Evolutionary conservation across 2,888 invertebrate genomes (phyloP).

Genomic region (Erpobdella octoculata): DNA sequence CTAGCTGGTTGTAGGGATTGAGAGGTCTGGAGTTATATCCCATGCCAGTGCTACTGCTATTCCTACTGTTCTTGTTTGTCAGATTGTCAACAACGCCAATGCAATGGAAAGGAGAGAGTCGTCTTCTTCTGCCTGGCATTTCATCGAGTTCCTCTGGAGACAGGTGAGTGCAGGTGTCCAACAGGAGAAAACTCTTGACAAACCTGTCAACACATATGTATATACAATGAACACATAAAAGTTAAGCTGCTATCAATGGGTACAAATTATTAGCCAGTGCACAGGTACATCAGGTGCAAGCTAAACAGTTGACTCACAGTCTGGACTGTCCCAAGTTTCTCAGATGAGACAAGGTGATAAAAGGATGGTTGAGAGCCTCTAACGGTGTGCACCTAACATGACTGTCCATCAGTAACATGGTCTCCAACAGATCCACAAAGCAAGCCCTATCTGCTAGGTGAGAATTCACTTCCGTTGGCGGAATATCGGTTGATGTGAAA

Average conservation of each 20-base stretch:
- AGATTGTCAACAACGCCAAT: not conserved
- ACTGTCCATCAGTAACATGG: slow-evolving; percentile 97
- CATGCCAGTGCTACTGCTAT: no score
- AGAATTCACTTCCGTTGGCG: slow-evolving; percentile 86
- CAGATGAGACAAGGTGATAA: slow-evolving; percentile 82
- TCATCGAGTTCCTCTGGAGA: not conserved
- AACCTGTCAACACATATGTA: no score
- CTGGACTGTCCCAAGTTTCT: not conserved
- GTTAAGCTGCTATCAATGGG: no score
- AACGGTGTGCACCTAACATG: slow-evolving; percentile 89
- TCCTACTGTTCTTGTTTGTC: not conserved
- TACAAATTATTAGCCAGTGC: no score
- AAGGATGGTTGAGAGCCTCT: slow-evolving; percentile 87
- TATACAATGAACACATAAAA: no score
- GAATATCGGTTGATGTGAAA: slow-evolving; percentile 63
- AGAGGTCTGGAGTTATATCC: no score
- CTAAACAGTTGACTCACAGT: not conserved
- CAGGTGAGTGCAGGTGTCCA: not conserved
- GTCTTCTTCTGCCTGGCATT: not conserved
- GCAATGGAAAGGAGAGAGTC: not conserved
- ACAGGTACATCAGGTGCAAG: no score
- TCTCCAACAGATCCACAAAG: slow-evolving; percentile 91
- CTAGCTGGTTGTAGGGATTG: no score
- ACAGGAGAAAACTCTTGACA: not conserved
- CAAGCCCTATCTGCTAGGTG: slow-evolving; percentile 94